Percentiles rank a stretch among this genome's conserved stretches.
phyloP scores from a whole-genome alignment of 1,140 invertebrate genomes.

The Cydia strobilella region DNA sequence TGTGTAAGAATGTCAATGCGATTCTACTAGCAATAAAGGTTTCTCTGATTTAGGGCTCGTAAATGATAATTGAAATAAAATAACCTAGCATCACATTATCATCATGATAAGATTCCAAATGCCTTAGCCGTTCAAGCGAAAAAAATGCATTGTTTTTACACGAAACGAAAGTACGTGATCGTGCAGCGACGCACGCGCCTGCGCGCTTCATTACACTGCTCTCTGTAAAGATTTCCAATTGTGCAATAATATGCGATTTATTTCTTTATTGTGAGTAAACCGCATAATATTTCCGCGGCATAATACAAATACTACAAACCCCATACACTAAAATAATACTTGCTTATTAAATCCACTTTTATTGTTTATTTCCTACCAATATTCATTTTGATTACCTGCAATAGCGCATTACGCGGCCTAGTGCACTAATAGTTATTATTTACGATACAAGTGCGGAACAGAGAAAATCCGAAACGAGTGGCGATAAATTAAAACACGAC shows the following conservation, averaged over 20 bases:
- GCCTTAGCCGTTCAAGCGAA: conserved; percentile 19
- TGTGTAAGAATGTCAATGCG: too few species aligned
- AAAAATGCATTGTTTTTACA: conserved; percentile 30
- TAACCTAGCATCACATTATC: conserved; percentile 18
- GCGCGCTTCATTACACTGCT: conserved; percentile 29
- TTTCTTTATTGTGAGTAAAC: background rate
- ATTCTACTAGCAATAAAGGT: too few species aligned
- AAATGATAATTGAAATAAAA: background rate
- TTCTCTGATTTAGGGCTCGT: background rate
- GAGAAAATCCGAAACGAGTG: too few species aligned
- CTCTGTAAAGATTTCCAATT: conserved; percentile 4
- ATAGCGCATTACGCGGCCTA: too few species aligned
- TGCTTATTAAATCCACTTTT: too few species aligned
- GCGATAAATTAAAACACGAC: too few species aligned
- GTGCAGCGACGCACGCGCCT: background rate
- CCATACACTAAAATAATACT: too few species aligned
- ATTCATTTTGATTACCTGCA: too few species aligned
- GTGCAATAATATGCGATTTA: background rate
- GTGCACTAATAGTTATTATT: too few species aligned
- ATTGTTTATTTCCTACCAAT: too few species aligned
- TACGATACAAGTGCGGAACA: too few species aligned
- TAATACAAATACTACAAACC: background rate
- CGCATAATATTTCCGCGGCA: background rate
- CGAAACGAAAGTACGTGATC: conserved; percentile 22
- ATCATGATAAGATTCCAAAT: conserved; percentile 24